Evolutionary conservation across 2,888 invertebrate genomes (phyloP).

Genomic region (Sinohyriopsis cumingii): DNA sequence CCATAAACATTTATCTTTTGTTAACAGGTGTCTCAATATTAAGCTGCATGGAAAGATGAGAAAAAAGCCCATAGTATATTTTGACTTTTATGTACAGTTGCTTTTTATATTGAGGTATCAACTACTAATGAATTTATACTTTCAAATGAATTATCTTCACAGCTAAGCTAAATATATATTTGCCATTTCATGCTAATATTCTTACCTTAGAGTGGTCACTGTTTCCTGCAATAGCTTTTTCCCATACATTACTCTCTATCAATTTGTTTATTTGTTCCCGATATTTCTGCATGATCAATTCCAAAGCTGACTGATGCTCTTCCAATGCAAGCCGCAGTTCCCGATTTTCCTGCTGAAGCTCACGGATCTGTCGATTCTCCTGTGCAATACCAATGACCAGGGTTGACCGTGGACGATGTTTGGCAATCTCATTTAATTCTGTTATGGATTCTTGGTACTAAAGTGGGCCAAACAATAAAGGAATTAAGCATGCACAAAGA

Average conservation of each 20-base stretch:
- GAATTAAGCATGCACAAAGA: not conserved
- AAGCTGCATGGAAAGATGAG: too few species aligned
- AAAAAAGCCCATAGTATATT: too few species aligned
- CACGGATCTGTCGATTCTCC: conserved; percentile 90
- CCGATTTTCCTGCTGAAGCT: conserved; percentile 93
- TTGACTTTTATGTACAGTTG: too few species aligned
- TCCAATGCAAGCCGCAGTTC: conserved; percentile 92
- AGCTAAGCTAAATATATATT: too few species aligned
- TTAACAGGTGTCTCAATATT: too few species aligned
- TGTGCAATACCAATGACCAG: conserved; percentile 84
- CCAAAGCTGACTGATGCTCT: conserved; percentile 94
- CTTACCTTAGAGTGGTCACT: conserved; percentile 47
- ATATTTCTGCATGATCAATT: conserved; percentile 97
- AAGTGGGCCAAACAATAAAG: conserved; percentile 32
- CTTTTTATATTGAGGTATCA: too few species aligned
- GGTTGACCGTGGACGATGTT: conserved; percentile 89
- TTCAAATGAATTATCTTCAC: too few species aligned
- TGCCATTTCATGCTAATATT: too few species aligned
- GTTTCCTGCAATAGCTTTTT: conserved; percentile 73
- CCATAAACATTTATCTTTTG: too few species aligned
- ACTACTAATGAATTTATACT: too few species aligned
- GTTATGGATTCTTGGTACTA: conserved; percentile 95
- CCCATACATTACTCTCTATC: conserved; percentile 84
- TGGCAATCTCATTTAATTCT: conserved; percentile 89
- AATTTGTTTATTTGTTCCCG: conserved; percentile 90